phyloP scores from a whole-genome alignment of 2,888 invertebrate species.

The Amitus sp. region DNA sequence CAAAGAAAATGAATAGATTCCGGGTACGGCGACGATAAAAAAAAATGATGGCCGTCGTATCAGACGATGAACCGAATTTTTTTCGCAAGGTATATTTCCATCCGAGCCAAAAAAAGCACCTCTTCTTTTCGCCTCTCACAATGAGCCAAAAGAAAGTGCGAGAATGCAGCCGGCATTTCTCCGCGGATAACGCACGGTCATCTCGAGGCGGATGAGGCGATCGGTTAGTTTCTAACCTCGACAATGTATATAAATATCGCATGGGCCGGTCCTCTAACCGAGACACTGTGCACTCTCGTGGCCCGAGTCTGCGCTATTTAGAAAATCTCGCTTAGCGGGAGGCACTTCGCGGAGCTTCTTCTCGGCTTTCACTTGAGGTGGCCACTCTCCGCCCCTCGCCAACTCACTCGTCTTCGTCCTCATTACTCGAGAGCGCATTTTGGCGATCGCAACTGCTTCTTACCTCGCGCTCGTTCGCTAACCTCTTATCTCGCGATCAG shows the following conservation, averaged over 20 bases:
- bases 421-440: constrained; percentile 46
- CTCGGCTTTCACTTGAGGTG: constrained; percentile 50
- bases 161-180: constrained; percentile 1
- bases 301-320: constrained; percentile 51
- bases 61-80: too few relatives aligned
- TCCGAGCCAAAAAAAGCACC: too few relatives aligned
- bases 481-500: constrained; percentile 11
- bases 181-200: constrained; percentile 5
- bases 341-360: constrained; percentile 46
- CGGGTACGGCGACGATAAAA: too few relatives aligned
- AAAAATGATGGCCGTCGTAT: too few relatives aligned
- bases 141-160: background rate
- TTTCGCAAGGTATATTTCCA: too few relatives aligned
- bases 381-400: constrained; percentile 20
- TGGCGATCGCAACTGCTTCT: constrained; percentile 43
- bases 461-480: background rate
- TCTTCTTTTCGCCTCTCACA: background rate
- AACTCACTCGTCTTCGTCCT: constrained; percentile 19
- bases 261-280: constrained; percentile 40
- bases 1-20: too few relatives aligned
- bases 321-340: constrained; percentile 56
- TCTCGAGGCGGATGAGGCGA: background rate
- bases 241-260: constrained; percentile 53
- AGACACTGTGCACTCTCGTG: constrained; percentile 27
- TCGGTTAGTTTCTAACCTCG: constrained; percentile 33